A percentile compares a stretch with the other conserved stretches of the same genome.
phyloP scores from a whole-genome alignment of 2,113 vertebrate species.

The Miniopterus natalensis region DNA sequence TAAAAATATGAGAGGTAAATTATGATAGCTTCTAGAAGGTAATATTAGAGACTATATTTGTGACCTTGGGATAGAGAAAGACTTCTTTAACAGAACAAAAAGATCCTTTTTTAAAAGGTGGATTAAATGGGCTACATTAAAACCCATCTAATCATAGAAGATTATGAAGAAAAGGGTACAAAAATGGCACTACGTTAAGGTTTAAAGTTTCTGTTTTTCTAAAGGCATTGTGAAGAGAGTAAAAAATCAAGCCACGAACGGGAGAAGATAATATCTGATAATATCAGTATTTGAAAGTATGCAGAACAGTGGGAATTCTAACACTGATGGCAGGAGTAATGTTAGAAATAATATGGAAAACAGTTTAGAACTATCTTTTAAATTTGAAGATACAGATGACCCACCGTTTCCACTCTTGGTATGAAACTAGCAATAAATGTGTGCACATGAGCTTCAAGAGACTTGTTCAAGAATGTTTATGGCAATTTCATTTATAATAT shows the following conservation, averaged over 20 bases:
- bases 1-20: conserved; percentile 24
- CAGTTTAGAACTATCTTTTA: neutral
- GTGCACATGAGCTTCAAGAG: neutral
- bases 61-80: neutral
- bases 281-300: neutral
- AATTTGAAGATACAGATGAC: neutral
- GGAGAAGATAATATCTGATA: neutral
- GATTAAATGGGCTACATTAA: neutral
- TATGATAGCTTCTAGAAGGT: neutral
- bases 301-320: neutral
- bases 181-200: neutral
- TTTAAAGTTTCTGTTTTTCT: conserved; percentile 30
- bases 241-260: neutral
- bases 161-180: conserved; percentile 31
- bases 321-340: neutral
- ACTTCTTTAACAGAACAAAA: neutral
- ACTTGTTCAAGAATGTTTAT: neutral
- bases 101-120: neutral
- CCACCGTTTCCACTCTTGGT: neutral
- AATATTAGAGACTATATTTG: neutral
- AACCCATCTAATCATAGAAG: conserved; percentile 23
- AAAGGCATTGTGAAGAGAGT: neutral
- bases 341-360: neutral
- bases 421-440: neutral
- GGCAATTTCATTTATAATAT: neutral